phyloP scores from a whole-genome alignment of 2,113 vertebrate species.

The Myocastor coypus region DNA sequence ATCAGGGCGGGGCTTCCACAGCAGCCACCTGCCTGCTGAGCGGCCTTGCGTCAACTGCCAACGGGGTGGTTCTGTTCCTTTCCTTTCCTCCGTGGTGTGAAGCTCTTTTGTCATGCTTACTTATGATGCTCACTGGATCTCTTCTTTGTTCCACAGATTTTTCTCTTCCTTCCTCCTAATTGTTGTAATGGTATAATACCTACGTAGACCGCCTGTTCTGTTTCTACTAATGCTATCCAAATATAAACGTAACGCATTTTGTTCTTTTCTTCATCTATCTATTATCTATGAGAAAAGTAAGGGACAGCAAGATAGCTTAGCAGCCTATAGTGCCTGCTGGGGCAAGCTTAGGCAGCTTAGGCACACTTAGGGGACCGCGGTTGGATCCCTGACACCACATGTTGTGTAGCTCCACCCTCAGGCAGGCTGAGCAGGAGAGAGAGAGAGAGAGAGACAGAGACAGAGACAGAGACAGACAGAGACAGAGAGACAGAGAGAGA shows the following conservation, averaged over 20 bases:
- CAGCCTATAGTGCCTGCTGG: too few species aligned
- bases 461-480: too few species aligned
- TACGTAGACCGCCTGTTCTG: not conserved
- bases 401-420: too few species aligned
- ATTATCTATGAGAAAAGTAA: not conserved
- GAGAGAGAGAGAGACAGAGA: too few species aligned
- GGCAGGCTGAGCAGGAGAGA: too few species aligned
- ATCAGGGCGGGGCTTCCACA: not conserved
- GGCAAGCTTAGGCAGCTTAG: too few species aligned
- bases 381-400: too few species aligned
- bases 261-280: not conserved
- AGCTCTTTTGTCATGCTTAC: not conserved
- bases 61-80: not conserved
- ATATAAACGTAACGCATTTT: not conserved
- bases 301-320: too few species aligned
- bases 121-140: not conserved
- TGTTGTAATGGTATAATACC: not conserved
- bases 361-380: too few species aligned
- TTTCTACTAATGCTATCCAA: not conserved
- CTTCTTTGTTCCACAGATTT: not conserved
- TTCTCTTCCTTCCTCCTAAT: slow-evolving; percentile 15
- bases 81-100: not conserved
- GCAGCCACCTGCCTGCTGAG: not conserved
- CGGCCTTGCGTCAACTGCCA: not conserved
- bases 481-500: too few species aligned